A percentile compares a stretch with the other conserved stretches of the same genome.
phyloP scores from a whole-genome alignment of 2,797 vertebrate species.

The Acomys russatus region DNA sequence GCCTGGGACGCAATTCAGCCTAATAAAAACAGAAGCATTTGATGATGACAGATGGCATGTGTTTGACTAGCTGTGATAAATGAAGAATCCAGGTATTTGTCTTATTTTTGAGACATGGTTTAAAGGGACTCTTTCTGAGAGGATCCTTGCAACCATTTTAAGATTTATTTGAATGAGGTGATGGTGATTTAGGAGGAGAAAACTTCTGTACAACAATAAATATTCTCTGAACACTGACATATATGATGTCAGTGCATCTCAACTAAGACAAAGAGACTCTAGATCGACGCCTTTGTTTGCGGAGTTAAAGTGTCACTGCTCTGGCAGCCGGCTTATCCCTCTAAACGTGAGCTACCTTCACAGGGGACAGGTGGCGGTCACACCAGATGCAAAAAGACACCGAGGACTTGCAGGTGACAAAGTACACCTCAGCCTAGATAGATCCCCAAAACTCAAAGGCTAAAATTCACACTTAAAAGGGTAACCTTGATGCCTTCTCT shows the following conservation, averaged over 20 bases:
- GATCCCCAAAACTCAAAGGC: too few relatives aligned
- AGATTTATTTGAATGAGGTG: conserved; percentile 56
- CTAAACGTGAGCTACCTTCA: too few relatives aligned
- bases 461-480: too few relatives aligned
- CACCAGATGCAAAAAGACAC: too few relatives aligned
- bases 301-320: too few relatives aligned
- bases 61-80: conserved; percentile 55
- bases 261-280: neutral
- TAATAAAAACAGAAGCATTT: conserved; percentile 51
- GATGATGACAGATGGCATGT: conserved; percentile 42
- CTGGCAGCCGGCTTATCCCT: too few relatives aligned
- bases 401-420: too few relatives aligned
- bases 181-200: neutral
- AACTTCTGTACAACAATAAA: conserved; percentile 55
- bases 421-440: too few relatives aligned
- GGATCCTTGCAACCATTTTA: conserved; percentile 39
- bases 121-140: conserved; percentile 29
- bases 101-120: conserved; percentile 60
- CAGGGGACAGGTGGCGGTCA: too few relatives aligned
- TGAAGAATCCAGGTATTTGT: conserved; percentile 30
- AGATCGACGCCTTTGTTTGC: too few relatives aligned
- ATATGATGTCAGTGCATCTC: conserved; percentile 8
- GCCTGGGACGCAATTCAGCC: conserved; percentile 59
- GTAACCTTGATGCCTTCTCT: too few relatives aligned
- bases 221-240: conserved; percentile 19